phyloP scores from a whole-genome alignment of 2,113 vertebrate genomes.

The Erythrolamprus reginae region DNA sequence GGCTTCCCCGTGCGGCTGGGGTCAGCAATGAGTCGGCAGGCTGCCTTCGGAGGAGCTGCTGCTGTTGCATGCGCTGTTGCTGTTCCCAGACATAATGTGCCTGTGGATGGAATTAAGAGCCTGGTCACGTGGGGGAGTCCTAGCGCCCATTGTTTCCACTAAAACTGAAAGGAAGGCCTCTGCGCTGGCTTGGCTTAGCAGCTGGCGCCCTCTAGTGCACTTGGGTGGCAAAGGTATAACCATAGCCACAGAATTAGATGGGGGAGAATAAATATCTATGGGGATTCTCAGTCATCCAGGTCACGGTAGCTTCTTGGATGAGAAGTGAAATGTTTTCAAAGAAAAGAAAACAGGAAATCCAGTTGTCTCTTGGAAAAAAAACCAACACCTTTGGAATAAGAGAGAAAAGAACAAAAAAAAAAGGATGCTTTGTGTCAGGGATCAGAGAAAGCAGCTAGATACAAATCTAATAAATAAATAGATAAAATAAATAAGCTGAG shows the following conservation, averaged over 20 bases:
- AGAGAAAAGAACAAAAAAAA: background rate
- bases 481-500: no score
- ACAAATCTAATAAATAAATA: no score
- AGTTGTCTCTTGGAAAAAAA: no score
- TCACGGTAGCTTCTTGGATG: no score
- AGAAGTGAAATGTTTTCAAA: no score
- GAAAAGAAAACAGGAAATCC: no score
- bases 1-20: conserved; percentile 64
- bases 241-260: background rate
- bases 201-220: conserved; percentile 50
- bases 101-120: background rate
- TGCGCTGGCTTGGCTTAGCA: background rate
- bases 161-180: background rate
- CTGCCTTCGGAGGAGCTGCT: conserved; percentile 62
- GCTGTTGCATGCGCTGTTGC: conserved; percentile 67
- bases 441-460: background rate
- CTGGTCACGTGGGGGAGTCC: background rate
- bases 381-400: no score
- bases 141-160: background rate
- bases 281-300: no score
- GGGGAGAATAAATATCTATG: background rate
- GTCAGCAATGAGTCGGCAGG: conserved; percentile 64
- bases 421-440: background rate
- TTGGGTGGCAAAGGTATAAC: background rate
- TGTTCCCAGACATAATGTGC: conserved; percentile 85